Evolutionary conservation across 2,888 invertebrate genomes (phyloP).

Genomic region (Macrosiphum euphorbiae): DNA sequence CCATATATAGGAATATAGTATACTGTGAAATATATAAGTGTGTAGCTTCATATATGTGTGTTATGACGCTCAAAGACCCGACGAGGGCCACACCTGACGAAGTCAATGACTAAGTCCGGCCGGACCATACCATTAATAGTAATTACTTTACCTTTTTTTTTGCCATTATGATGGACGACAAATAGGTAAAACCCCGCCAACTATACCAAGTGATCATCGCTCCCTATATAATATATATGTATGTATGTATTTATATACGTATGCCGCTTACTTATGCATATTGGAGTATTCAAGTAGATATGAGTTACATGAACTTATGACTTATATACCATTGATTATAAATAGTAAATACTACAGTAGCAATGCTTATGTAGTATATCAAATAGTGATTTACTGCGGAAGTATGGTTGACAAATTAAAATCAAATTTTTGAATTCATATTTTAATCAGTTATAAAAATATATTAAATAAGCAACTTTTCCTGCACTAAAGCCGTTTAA

Average conservation of each 20-base stretch:
- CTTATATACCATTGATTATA: not conserved
- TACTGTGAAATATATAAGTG: not conserved
- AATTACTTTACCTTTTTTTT: not conserved
- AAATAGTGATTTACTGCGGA: not conserved
- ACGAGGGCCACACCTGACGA: slow-evolving; percentile 17
- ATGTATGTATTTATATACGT: too few species aligned
- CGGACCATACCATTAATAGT: not conserved
- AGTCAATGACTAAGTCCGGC: not conserved
- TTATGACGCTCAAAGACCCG: not conserved
- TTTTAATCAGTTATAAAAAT: not conserved
- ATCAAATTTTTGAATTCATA: not conserved
- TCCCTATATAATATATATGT: too few species aligned
- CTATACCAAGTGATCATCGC: not conserved
- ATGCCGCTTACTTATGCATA: not conserved
- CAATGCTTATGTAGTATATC: not conserved
- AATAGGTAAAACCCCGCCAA: not conserved
- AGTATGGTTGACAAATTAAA: not conserved
- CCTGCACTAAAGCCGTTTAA: not conserved
- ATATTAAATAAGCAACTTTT: not conserved
- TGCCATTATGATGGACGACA: not conserved
- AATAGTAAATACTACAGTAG: too few species aligned
- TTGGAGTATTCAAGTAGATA: not conserved
- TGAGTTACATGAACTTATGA: not conserved
- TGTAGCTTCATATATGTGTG: not conserved
- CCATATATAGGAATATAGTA: not conserved